Evolutionary conservation across 1,140 invertebrate genomes (phyloP).

Genomic region (Papilio glaucus): DNA sequence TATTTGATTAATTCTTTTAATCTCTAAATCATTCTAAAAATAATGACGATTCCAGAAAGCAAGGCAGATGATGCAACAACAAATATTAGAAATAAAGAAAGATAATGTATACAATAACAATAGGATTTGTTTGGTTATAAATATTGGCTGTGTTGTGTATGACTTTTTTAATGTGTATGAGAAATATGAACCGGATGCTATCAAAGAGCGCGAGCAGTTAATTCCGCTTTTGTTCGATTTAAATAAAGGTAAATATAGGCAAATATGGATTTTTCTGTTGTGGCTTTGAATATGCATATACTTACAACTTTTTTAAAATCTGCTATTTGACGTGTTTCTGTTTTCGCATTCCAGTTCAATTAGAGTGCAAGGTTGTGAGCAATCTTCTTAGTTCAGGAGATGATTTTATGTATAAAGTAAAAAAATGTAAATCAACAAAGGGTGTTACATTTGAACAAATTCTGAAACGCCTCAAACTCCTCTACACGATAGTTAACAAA

Average conservation of each 20-base stretch:
- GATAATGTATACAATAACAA: constrained; percentile 55
- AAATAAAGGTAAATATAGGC: constrained; percentile 64
- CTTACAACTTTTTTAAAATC: too few species aligned
- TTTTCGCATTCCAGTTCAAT: constrained; percentile 63
- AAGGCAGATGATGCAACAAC: constrained; percentile 73
- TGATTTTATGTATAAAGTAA: constrained; percentile 60
- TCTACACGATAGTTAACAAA: constrained; percentile 71
- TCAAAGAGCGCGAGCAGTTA: constrained; percentile 59
- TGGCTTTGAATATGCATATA: too few species aligned
- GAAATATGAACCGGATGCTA: constrained; percentile 68
- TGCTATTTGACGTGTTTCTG: too few species aligned
- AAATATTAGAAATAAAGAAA: constrained; percentile 60
- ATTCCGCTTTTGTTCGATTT: constrained; percentile 62
- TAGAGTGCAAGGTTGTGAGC: constrained; percentile 76
- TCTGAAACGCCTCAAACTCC: constrained; percentile 72
- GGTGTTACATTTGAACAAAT: constrained; percentile 61
- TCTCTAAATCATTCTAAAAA: too few species aligned
- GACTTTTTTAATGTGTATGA: constrained; percentile 76
- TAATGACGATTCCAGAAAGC: constrained; percentile 73
- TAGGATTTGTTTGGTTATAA: constrained; percentile 65
- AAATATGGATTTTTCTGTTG: too few species aligned
- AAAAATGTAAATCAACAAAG: constrained; percentile 45
- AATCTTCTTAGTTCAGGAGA: constrained; percentile 58
- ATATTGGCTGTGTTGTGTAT: constrained; percentile 65
- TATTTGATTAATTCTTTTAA: too few species aligned